Evolutionary conservation across 2,888 invertebrate genomes (phyloP).

Genomic region (Omphaloscelis lunosa): DNA sequence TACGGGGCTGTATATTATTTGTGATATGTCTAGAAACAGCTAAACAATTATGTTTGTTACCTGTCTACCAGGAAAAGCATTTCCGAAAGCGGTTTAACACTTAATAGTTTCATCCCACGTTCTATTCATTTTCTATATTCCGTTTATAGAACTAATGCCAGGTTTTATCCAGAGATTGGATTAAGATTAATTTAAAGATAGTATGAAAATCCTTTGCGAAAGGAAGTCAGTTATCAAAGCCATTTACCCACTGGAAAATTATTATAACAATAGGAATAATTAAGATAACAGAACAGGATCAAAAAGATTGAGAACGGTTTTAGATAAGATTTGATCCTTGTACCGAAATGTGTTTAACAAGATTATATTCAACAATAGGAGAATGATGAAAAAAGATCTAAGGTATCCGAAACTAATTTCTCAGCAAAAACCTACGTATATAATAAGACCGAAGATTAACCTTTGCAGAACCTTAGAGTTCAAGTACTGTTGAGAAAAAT

Average conservation of each 20-base stretch:
- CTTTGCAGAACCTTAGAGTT: neutral
- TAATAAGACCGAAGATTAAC: conserved; percentile 8
- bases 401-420: conserved; percentile 13
- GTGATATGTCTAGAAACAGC: conserved; percentile 34
- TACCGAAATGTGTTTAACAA: conserved; percentile 14
- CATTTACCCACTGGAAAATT: conserved; percentile 12
- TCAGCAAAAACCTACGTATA: neutral
- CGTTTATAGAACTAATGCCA: conserved; percentile 24
- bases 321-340: neutral
- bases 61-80: conserved; percentile 43
- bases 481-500: neutral
- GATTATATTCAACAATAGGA: neutral
- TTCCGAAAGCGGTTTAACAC: conserved; percentile 40
- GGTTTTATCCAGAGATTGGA: conserved; percentile 24
- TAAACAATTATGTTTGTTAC: conserved; percentile 35
- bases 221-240: conserved; percentile 16
- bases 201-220: conserved; percentile 14
- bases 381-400: conserved; percentile 13
- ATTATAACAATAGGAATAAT: conserved; percentile 38
- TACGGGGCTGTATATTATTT: conserved; percentile 26
- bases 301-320: neutral
- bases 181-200: conserved; percentile 39
- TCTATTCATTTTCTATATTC: conserved; percentile 27
- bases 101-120: conserved; percentile 37
- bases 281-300: conserved; percentile 22